phyloP scores from a whole-genome alignment of 2,797 vertebrate species.

The Pantherophis vulpinus region DNA sequence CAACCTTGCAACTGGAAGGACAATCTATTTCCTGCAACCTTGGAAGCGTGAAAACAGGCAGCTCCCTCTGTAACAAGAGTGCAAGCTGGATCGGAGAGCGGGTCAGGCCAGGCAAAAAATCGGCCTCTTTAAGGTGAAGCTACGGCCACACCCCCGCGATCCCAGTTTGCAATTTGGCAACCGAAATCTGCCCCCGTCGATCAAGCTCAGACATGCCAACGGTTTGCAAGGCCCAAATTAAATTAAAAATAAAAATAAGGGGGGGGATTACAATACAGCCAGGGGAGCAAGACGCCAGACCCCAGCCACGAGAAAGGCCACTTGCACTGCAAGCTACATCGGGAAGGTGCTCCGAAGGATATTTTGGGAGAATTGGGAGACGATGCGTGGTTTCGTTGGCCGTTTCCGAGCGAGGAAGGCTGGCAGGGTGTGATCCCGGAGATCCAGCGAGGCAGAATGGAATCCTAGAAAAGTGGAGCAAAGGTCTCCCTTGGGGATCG shows the following conservation, averaged over 20 bases:
- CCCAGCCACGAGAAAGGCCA: neutral
- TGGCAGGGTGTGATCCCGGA: neutral
- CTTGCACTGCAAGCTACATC: neutral
- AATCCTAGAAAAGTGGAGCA: neutral
- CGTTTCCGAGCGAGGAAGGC: neutral
- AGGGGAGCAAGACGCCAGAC: neutral
- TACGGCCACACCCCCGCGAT: accelerated
- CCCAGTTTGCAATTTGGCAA: accelerated
- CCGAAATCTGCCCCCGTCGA: neutral
- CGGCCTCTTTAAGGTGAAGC: neutral
- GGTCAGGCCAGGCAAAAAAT: neutral
- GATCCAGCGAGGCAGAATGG: neutral
- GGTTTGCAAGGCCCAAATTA: neutral
- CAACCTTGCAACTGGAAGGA: neutral
- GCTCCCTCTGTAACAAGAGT: neutral
- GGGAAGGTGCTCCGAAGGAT: neutral
- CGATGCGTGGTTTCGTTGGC: neutral
- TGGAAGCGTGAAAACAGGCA: neutral
- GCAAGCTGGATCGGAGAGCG: neutral
- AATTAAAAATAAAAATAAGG: neutral
- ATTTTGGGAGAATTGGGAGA: neutral
- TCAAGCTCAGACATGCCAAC: neutral
- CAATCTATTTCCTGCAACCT: neutral
- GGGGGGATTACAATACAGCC: neutral
- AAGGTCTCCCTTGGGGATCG: neutral